These are phyloP conservation scores for Laterallus jamaicensis DNA, from an alignment of 2,113 vertebrate species.

Conservation along the genomic window DNA sequence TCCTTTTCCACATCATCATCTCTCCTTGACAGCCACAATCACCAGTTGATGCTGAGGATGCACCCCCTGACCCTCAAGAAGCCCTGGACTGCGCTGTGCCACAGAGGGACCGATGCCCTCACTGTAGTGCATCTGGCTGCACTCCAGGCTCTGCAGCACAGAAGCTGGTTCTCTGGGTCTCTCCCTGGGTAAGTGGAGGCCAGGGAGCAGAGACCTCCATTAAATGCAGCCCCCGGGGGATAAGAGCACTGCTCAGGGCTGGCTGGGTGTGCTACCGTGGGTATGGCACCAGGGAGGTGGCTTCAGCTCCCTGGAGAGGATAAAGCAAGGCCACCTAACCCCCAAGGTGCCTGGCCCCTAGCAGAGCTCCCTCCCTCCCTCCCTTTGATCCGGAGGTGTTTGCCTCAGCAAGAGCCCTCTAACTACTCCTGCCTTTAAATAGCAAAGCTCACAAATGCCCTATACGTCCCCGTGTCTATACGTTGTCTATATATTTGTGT, in stretches of 20 bases:
- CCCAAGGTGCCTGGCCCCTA: background rate
- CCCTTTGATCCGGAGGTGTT: constrained; percentile 49
- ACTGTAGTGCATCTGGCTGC: background rate
- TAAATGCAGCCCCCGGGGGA: accelerated
- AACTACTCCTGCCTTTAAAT: constrained; percentile 38
- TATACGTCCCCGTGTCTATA: background rate
- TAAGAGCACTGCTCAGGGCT: background rate
- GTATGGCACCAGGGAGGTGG: background rate
- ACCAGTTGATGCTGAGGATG: background rate
- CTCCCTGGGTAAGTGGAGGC: background rate
- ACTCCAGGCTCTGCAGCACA: background rate
- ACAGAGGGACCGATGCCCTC: background rate
- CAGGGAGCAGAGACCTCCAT: background rate
- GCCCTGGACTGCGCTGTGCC: accelerated
- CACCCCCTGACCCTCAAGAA: background rate
- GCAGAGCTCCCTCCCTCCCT: background rate
- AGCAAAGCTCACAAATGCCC: constrained; percentile 50
- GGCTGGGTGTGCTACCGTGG: accelerated
- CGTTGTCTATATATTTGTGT: constrained; percentile 48
- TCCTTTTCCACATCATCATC: background rate
- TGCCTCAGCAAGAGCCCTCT: background rate
- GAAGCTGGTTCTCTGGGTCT: background rate
- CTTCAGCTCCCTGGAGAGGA: background rate
- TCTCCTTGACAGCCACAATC: background rate
- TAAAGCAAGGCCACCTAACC: background rate